Evolutionary conservation across 2,797 vertebrate species (phyloP), one percentile per base, ranked within the genome.

Genomic region (Syngnathus acus): DNA sequence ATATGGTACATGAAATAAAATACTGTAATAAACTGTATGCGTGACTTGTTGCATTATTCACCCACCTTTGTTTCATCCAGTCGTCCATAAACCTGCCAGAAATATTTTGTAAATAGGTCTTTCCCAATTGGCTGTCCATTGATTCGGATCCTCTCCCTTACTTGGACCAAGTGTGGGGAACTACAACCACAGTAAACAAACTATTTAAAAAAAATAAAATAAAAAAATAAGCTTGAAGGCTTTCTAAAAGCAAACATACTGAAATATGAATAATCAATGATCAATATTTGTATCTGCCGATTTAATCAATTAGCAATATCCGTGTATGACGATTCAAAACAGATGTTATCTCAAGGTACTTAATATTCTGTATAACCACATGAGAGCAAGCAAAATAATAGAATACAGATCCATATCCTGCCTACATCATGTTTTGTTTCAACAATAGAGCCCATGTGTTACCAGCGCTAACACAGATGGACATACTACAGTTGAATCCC

Each of bases 151-250:
- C 97, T 89, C 84, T 99, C 97, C 0, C 95, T 92, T 45, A 98
- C 97, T 87, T 98, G 94, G 11, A 98, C 95, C 75, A 99, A 83
- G 83, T 98, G 96, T 23, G 97, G 97, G 47, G 97, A 99, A 82
- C 97, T 99, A 65, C 5, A 58, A 43, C 3, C 6, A 43, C 16
- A 66, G 1, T 5, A 13, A 23, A 61, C 32, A 32, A 32, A 32
- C 32, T 32, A 32, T 32, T 32, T 32, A 4, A 61, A 14, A 14
- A 39, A 38, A 2, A 9, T 3, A 23, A 47, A 42, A 6, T 9
- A 21, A 21, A 61, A 61, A 16, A 23, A n/a, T 40, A 57, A 8
- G 9, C n/a, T 48, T 6, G 47, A 48, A 48, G 16, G 47, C 5
- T 48, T 17, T 48, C 16, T 4, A 48, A 48, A 48, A 4, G 45